These are phyloP conservation scores for Isurus oxyrinchus DNA, from an alignment of 2,113 vertebrate genomes.

Conservation along the genomic window DNA sequence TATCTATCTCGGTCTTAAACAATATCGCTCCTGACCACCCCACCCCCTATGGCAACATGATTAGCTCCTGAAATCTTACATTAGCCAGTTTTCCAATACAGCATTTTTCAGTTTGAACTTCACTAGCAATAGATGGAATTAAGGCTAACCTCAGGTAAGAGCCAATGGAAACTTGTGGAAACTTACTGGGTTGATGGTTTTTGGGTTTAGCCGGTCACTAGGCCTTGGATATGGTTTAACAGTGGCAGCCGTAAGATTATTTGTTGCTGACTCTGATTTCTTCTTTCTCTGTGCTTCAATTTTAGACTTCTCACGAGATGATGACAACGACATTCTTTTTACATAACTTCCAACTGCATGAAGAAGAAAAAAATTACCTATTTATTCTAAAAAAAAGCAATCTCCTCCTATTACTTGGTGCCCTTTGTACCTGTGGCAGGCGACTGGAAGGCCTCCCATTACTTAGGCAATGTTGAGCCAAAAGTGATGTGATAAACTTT, in stretches of 20 bases:
- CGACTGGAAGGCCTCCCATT: not conserved
- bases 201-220: slow-evolving; percentile 69
- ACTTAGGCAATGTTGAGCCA: not conserved
- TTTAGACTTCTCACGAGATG: slow-evolving; percentile 44
- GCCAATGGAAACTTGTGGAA: not conserved
- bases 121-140: not conserved
- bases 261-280: slow-evolving; percentile 37
- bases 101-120: not conserved
- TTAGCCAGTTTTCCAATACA: not conserved
- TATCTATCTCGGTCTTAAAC: too few relatives aligned
- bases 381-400: slow-evolving; percentile 25
- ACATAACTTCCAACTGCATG: slow-evolving; percentile 45
- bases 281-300: slow-evolving; percentile 46
- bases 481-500: not conserved
- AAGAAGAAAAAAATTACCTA: slow-evolving; percentile 4
- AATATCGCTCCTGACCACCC: too few relatives aligned
- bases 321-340: slow-evolving; percentile 47
- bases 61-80: not conserved
- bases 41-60: not conserved
- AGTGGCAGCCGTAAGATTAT: slow-evolving; percentile 43
- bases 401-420: not conserved
- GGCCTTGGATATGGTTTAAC: slow-evolving; percentile 54
- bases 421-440: not conserved
- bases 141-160: not conserved
- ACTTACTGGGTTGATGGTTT: slow-evolving; percentile 70